A percentile compares a stretch with the other conserved stretches of the same genome.
phyloP scores from a whole-genome alignment of 1,140 invertebrate genomes.

The Agrilus planipennis region DNA sequence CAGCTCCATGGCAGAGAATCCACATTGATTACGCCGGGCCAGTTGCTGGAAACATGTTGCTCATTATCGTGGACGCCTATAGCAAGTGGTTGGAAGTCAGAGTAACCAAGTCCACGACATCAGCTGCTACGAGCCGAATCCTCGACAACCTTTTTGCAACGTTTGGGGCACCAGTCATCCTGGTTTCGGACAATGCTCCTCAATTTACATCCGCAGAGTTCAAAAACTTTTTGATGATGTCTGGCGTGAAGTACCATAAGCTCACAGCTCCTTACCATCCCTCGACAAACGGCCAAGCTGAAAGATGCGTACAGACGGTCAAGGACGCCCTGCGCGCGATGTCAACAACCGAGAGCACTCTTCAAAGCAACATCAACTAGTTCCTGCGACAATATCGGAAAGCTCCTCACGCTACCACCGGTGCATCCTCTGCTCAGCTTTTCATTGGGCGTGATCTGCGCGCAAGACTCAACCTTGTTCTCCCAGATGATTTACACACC shows the following conservation, averaged over 20 bases:
- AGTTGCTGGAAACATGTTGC: slow-evolving; percentile 10
- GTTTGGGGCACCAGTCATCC: slow-evolving; percentile 16
- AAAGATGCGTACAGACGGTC: slow-evolving; percentile 23
- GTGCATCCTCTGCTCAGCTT: not conserved
- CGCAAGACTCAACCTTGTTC: not conserved
- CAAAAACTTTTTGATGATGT: slow-evolving; percentile 4
- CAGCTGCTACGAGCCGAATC: not conserved
- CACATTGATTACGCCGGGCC: slow-evolving; percentile 25
- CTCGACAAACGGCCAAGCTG: slow-evolving; percentile 27
- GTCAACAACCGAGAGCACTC: too few species aligned
- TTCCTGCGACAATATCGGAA: slow-evolving; percentile 3
- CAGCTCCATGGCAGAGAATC: slow-evolving; percentile 13
- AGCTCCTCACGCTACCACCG: not conserved
- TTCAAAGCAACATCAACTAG: slow-evolving; percentile 5
- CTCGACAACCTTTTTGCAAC: slow-evolving; percentile 7
- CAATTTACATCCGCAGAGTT: slow-evolving; percentile 5
- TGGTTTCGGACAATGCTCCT: slow-evolving; percentile 24
- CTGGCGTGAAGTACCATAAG: slow-evolving; percentile 13
- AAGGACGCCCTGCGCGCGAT: slow-evolving; percentile 18
- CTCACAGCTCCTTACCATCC: slow-evolving; percentile 24
- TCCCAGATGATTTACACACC: too few species aligned
- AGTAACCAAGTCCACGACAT: not conserved
- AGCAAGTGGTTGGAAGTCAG: slow-evolving; percentile 24
- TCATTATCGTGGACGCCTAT: slow-evolving; percentile 20
- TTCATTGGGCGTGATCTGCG: not conserved